Percentiles rank a stretch among this genome's conserved stretches.
These are phyloP conservation scores for Chloroclystis v-ata DNA, from an alignment of 2,888 invertebrate species.

Conservation along the genomic window DNA sequence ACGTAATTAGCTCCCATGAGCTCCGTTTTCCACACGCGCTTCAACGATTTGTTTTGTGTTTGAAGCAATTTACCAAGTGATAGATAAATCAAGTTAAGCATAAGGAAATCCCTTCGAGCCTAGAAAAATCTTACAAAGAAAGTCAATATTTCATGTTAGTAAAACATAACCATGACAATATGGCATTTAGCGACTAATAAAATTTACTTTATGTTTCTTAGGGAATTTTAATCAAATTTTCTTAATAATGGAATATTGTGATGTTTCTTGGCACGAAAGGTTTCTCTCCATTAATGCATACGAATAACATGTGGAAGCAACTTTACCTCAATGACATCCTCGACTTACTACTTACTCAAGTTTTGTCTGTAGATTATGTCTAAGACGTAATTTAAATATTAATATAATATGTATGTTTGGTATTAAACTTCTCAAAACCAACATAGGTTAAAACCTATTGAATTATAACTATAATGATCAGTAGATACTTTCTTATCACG, in stretches of 20 bases:
- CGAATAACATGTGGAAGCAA: slow-evolving; percentile 9
- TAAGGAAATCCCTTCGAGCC: not conserved
- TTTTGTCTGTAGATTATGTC: slow-evolving; percentile 32
- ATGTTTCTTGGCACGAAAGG: slow-evolving; percentile 4
- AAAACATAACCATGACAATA: not conserved
- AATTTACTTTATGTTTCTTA: not conserved
- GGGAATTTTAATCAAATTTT: too few species aligned
- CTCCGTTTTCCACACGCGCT: slow-evolving; percentile 2
- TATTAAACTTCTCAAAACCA: slow-evolving; percentile 17
- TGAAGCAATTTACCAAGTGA: slow-evolving; percentile 1
- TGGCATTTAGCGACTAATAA: too few species aligned
- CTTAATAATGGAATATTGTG: not conserved
- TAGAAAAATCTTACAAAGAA: not conserved
- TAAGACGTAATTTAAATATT: slow-evolving; percentile 19
- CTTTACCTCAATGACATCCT: slow-evolving; percentile 32
- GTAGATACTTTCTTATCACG: slow-evolving; percentile 20
- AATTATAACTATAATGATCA: slow-evolving; percentile 16
- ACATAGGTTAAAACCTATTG: slow-evolving; percentile 17
- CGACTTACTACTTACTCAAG: slow-evolving; percentile 37
- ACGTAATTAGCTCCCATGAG: slow-evolving; percentile 7
- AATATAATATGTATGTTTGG: slow-evolving; percentile 12
- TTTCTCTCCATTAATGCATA: not conserved
- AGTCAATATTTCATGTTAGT: not conserved
- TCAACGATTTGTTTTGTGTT: not conserved
- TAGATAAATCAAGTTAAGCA: not conserved